Conservation (phyloP, 2,113 vertebrate species). For the Puma concolor region DNA sequence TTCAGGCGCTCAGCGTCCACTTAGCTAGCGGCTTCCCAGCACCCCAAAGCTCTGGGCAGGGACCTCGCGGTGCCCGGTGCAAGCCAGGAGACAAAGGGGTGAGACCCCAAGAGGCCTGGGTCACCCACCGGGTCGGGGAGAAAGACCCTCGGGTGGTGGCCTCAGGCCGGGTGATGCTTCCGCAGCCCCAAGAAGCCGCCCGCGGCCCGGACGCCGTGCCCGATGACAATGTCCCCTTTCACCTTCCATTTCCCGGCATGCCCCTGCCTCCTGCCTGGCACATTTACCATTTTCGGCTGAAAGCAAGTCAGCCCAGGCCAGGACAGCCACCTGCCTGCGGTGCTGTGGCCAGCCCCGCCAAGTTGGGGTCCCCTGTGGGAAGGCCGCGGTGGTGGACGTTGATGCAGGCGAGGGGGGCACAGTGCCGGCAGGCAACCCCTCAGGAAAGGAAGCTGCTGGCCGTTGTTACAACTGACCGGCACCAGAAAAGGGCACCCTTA, state of each 20-base stretch:
- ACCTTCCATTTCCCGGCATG: fast-evolving
- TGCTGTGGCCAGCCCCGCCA: fast-evolving
- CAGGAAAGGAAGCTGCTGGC: not conserved
- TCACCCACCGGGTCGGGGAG: not conserved
- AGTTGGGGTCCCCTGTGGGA: fast-evolving
- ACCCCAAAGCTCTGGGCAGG: fast-evolving
- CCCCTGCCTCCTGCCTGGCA: not conserved
- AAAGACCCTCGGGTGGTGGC: fast-evolving
- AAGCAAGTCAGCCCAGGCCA: too few relatives aligned
- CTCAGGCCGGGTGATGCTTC: not conserved
- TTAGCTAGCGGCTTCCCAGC: fast-evolving
- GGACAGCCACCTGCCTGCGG: not conserved
- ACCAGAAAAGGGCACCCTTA: not conserved
- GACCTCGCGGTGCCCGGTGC: fast-evolving
- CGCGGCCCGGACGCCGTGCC: fast-evolving
- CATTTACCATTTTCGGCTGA: not conserved
- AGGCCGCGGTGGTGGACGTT: fast-evolving
- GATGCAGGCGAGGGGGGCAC: fast-evolving
- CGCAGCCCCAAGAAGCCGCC: not conserved
- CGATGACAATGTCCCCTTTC: fast-evolving
- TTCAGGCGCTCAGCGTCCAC: fast-evolving
- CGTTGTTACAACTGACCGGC: not conserved
- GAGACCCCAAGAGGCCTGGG: not conserved
- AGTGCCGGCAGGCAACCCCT: too few relatives aligned
- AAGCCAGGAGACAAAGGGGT: not conserved